Percentiles rank a stretch among this genome's conserved stretches.
These are phyloP conservation scores for Actinopyga echinites DNA, from an alignment of 53 echinoderm and acorn worm species.

Conservation along the genomic window DNA sequence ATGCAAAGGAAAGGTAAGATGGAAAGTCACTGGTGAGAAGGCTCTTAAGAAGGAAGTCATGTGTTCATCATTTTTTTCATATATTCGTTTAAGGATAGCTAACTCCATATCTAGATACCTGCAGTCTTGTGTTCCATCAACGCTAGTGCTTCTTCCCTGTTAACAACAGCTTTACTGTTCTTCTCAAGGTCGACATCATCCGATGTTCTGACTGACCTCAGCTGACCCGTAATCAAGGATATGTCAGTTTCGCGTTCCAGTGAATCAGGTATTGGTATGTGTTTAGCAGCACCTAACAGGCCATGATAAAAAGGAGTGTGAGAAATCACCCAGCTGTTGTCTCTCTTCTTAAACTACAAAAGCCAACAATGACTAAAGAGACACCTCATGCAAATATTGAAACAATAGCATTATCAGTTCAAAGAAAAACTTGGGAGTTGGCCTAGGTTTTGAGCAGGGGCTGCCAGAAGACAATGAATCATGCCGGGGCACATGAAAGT, in stretches of 20 bases:
- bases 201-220: constrained; percentile 56
- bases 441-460: too few relatives aligned
- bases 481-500: too few relatives aligned
- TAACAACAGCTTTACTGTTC: constrained; percentile 53
- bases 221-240: constrained; percentile 76
- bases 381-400: too few relatives aligned
- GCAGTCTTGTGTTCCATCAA: constrained; percentile 75
- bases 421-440: too few relatives aligned
- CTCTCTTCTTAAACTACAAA: neutral
- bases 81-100: too few relatives aligned
- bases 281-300: constrained; percentile 63
- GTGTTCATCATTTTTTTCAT: too few relatives aligned
- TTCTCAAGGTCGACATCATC: constrained; percentile 49
- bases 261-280: constrained; percentile 63
- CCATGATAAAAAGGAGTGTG: neutral
- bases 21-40: too few relatives aligned
- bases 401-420: too few relatives aligned
- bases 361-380: neutral
- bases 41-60: too few relatives aligned
- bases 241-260: constrained; percentile 60
- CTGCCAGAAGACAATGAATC: too few relatives aligned
- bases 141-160: constrained; percentile 62
- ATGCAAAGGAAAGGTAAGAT: too few relatives aligned
- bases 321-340: neutral
- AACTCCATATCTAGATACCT: constrained; percentile 45